Conservation (phyloP, 2,113 vertebrate genomes). For the Lucifuga dentata region DNA sequence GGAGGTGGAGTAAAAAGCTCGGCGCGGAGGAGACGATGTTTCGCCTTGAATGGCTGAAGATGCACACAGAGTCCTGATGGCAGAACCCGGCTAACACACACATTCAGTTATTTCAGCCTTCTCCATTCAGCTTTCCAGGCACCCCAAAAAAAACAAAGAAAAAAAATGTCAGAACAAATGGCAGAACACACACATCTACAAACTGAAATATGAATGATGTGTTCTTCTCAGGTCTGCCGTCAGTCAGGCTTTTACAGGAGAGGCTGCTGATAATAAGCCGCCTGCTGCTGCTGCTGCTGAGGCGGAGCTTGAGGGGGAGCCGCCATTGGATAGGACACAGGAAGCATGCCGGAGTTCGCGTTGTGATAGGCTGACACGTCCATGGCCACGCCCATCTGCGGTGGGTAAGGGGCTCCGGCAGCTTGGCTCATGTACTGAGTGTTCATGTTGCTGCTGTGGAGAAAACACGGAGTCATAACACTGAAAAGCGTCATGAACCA, state of each 20-base stretch:
- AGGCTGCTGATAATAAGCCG: slow-evolving; percentile 92
- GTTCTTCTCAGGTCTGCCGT: slow-evolving; percentile 18
- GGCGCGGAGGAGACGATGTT: no score
- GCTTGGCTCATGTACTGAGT: slow-evolving; percentile 86
- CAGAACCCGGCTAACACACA: slow-evolving; percentile 13
- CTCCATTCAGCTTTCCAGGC: slow-evolving; percentile 5
- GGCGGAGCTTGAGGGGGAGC: slow-evolving; percentile 80
- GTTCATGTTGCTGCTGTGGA: slow-evolving; percentile 81
- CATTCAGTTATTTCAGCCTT: slow-evolving; percentile 14
- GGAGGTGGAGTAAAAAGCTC: no score
- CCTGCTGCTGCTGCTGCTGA: slow-evolving; percentile 83
- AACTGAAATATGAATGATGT: slow-evolving; percentile 30
- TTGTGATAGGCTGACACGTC: slow-evolving; percentile 91
- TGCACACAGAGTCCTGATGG: slow-evolving; percentile 21
- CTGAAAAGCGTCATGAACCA: no score
- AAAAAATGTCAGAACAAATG: slow-evolving; percentile 20
- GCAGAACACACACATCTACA: slow-evolving; percentile 7
- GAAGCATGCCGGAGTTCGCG: slow-evolving; percentile 80
- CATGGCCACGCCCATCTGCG: slow-evolving; percentile 82
- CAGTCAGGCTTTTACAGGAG: slow-evolving; percentile 83
- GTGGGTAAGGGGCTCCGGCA: slow-evolving; percentile 80
- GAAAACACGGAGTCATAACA: slow-evolving; percentile 17
- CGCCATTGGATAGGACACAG: slow-evolving; percentile 83
- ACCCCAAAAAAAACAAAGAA: slow-evolving; percentile 9
- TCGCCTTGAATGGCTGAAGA: slow-evolving; percentile 21